Percentiles rank a stretch among this genome's conserved stretches.
Evolutionary conservation across 2,888 invertebrate species (phyloP).

Genomic region (Cryptosula pallasiana): DNA sequence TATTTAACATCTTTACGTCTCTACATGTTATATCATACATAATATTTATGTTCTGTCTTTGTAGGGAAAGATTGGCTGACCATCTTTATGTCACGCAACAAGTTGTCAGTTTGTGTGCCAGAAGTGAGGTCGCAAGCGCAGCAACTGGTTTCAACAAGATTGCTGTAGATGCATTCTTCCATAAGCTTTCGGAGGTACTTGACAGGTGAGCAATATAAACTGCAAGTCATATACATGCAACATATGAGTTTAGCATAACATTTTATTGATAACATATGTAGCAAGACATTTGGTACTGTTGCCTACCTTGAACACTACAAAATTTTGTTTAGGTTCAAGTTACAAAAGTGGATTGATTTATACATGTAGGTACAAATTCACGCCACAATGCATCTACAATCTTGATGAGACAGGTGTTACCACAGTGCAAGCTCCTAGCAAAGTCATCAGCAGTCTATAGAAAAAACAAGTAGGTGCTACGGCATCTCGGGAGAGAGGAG

Average conservation of each 20-base stretch:
- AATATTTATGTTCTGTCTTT: no score
- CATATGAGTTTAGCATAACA: no score
- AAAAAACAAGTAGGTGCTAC: slow-evolving; percentile 30
- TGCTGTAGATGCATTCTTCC: slow-evolving; percentile 28
- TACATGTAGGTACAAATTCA: slow-evolving; percentile 29
- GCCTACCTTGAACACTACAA: no score
- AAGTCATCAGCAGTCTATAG: slow-evolving; percentile 27
- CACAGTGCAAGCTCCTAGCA: slow-evolving; percentile 29
- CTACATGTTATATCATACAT: no score
- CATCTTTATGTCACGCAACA: slow-evolving; percentile 8
- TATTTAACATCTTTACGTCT: no score
- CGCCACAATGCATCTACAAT: slow-evolving; percentile 28
- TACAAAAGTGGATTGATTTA: no score
- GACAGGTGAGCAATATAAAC: neutral
- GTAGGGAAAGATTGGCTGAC: neutral
- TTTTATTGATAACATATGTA: no score
- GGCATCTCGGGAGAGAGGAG: slow-evolving; percentile 29
- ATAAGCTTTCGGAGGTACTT: slow-evolving; percentile 28
- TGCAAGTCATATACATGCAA: no score
- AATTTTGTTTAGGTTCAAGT: no score
- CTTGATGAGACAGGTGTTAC: no score
- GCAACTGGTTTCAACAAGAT: slow-evolving; percentile 30
- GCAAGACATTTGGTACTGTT: no score
- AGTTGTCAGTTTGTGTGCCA: slow-evolving; percentile 28
- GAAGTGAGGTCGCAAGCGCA: slow-evolving; percentile 30